Base-by-base conservation (phyloP, 2,888 invertebrate species). In the Sympetrum striolatum region DNA sequence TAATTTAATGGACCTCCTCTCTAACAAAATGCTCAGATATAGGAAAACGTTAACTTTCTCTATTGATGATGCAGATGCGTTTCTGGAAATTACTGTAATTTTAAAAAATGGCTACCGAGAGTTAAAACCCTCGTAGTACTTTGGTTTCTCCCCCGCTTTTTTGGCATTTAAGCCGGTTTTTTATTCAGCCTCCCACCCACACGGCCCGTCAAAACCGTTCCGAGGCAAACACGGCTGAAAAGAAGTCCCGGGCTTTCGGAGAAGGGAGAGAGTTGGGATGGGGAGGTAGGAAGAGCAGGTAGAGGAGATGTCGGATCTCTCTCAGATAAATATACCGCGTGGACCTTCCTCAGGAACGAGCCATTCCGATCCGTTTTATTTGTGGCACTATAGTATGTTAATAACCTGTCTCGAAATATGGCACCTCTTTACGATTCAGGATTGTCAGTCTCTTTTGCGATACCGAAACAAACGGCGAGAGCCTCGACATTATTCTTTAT, bases 151-250 rank as follows among this genome's bases (percentile, higher is more conserved):
- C 53, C 53, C 53, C 53, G 18, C 53, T 15, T 53, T n/a, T 73
- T 73, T 22, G 31, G 73, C 73, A 73, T 73, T 86, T 86, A 86
- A 86, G 60, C 86, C 86, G 86, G 86, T 86, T 86, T 86, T 86
- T 86, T 86, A 86, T 86, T 86, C 86, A 86, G 22, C 31, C 73
- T 3, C 73, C 73, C 73, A 73, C 73, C 73, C 73, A 73, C 73
- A 31, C 73, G 73, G 73, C 25, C 73, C 73, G 73, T 73, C 73
- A 73, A 73, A 73, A 73, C 73, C 73, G 73, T 73, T 73, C 73
- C 73, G 73, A 73, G 64, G n/a, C 6, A 64, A 25, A n/a, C 22
- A 64, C 64, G n/a, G 73, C 31, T 73, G 73, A 73, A 73, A 73
- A 73, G 73, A 31, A 73, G 73, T 15, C 73, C 73, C 12, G 73